Evolutionary conservation across 2,888 invertebrate species (phyloP).

Genomic region (Euplexia lucipara): DNA sequence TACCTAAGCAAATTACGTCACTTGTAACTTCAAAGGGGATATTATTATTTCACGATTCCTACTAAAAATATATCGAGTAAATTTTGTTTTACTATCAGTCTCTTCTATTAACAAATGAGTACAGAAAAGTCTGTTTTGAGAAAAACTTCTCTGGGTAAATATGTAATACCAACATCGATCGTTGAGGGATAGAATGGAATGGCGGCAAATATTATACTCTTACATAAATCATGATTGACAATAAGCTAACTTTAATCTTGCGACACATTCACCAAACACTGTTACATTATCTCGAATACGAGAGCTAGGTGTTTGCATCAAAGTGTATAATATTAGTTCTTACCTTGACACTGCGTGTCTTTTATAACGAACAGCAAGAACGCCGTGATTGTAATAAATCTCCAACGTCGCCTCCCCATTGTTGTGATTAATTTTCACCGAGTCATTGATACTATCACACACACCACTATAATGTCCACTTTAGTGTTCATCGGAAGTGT

Average conservation of each 20-base stretch:
- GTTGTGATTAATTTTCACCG: slow-evolving; percentile 83
- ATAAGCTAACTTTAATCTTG: slow-evolving; percentile 40
- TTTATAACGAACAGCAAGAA: slow-evolving; percentile 84
- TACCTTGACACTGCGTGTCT: slow-evolving; percentile 87
- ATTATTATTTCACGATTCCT: slow-evolving; percentile 8
- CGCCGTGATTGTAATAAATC: slow-evolving; percentile 84
- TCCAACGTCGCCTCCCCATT: slow-evolving; percentile 89
- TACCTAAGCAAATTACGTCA: slow-evolving; percentile 10
- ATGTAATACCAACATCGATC: slow-evolving; percentile 29
- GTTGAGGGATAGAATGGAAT: background rate
- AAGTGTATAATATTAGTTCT: slow-evolving; percentile 50
- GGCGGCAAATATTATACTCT: slow-evolving; percentile 18
- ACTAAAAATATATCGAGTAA: slow-evolving; percentile 18
- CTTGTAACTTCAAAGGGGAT: slow-evolving; percentile 5
- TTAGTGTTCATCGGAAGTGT: slow-evolving; percentile 72
- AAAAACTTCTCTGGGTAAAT: slow-evolving; percentile 19
- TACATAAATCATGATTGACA: slow-evolving; percentile 46
- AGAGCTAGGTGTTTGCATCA: slow-evolving; percentile 30
- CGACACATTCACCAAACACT: slow-evolving; percentile 10
- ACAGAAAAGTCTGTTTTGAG: slow-evolving; percentile 16
- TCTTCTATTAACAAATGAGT: slow-evolving; percentile 42
- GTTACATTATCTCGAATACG: slow-evolving; percentile 46
- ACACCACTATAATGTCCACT: slow-evolving; percentile 62
- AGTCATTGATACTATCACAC: slow-evolving; percentile 80
- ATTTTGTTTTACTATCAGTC: slow-evolving; percentile 37